Evolutionary conservation across 1,140 invertebrate genomes (phyloP).

Genomic region (Drosophila serrata): DNA sequence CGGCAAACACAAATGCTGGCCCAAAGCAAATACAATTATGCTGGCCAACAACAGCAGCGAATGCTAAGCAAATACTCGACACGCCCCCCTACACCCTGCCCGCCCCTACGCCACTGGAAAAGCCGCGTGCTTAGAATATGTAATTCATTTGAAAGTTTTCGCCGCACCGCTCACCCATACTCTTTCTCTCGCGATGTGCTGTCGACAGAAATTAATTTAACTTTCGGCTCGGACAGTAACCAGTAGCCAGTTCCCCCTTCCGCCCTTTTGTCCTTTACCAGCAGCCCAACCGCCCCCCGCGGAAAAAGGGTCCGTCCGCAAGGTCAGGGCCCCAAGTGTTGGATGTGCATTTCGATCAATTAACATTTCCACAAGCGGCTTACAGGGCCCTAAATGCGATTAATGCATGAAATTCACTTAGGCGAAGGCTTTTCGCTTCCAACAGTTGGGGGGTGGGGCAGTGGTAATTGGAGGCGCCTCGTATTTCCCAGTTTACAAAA

Average conservation of each 20-base stretch:
- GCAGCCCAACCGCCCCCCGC: background rate
- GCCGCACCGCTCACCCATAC: background rate
- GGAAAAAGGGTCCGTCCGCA: constrained; percentile 32
- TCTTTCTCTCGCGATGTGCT: constrained; percentile 25
- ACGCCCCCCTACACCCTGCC: constrained; percentile 4
- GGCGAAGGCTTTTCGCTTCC: constrained; percentile 20
- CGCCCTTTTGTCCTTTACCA: background rate
- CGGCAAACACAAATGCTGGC: constrained; percentile 29
- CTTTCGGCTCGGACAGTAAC: constrained; percentile 35
- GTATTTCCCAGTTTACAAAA: background rate
- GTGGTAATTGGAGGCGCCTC: background rate
- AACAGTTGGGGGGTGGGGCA: too few relatives aligned
- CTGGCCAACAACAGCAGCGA: constrained; percentile 29
- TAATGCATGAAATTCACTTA: constrained; percentile 72
- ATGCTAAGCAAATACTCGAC: constrained; percentile 39
- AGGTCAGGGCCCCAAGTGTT: constrained; percentile 46
- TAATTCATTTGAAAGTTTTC: constrained; percentile 78
- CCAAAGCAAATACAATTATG: constrained; percentile 79
- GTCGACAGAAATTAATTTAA: constrained; percentile 78
- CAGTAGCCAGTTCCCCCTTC: background rate
- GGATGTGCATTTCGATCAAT: constrained; percentile 73
- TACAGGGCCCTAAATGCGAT: constrained; percentile 62
- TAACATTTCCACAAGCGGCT: constrained; percentile 66
- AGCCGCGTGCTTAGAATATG: constrained; percentile 73
- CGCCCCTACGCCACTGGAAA: constrained; percentile 22